phyloP scores from a whole-genome alignment of 2,113 vertebrate species.

The Hucho hucho region DNA sequence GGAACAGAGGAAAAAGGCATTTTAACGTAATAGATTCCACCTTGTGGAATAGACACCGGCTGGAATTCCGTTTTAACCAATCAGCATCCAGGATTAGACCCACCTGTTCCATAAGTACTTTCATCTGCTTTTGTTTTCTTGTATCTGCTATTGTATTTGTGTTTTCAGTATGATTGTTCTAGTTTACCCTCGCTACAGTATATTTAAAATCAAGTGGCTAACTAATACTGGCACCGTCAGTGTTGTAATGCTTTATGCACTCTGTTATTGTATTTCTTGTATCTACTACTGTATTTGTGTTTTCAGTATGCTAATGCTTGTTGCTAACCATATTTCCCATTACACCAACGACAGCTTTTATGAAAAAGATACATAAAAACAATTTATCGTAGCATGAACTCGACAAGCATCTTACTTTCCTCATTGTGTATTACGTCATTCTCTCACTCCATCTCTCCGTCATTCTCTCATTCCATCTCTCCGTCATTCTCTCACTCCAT shows the following conservation, averaged over 20 bases:
- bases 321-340: conserved; percentile 11
- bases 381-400: conserved; percentile 30
- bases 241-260: not conserved
- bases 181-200: no score
- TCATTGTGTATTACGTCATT: conserved; percentile 23
- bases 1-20: no score
- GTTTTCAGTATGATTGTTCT: no score
- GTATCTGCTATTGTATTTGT: not conserved
- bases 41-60: no score
- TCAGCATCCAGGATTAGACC: no score
- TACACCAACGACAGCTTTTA: conserved; percentile 2
- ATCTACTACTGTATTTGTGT: conserved; percentile 12
- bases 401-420: conserved; percentile 21
- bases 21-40: no score
- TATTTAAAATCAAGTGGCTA: no score
- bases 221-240: not conserved
- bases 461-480: conserved; percentile 53
- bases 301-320: not conserved
- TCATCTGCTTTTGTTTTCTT: not conserved
- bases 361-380: not conserved
- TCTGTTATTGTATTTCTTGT: no score
- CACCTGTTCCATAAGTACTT: no score
- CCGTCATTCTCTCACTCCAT: no score
- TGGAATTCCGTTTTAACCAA: no score
- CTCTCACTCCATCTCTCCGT: conserved; percentile 50